Percentiles rank a stretch among this genome's conserved stretches.
phyloP scores from a whole-genome alignment of 37 sponge, comb jelly and placozoan species.

The Halichondria panicea region DNA sequence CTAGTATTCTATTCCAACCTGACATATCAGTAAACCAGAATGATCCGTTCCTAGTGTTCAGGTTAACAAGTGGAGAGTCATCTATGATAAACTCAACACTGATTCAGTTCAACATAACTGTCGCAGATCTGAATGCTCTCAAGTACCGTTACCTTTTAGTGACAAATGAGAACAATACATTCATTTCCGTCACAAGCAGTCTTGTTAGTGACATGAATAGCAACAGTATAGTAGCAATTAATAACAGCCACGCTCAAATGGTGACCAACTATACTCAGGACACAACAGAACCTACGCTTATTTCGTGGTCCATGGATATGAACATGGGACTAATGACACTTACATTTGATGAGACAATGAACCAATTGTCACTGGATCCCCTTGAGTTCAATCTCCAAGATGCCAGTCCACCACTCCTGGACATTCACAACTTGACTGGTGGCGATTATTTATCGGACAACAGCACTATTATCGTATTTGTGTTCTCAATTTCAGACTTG shows the following conservation, averaged over 20 bases:
- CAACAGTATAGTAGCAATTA: constrained; percentile 45
- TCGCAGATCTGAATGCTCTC: constrained; percentile 69
- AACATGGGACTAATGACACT: constrained; percentile 56
- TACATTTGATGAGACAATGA: constrained; percentile 83
- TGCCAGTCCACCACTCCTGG: constrained; percentile 13
- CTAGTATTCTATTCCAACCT: constrained; percentile 53
- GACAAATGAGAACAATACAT: constrained; percentile 64
- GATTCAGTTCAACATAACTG: constrained; percentile 50
- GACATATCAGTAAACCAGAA: neutral
- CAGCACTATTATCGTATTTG: constrained; percentile 40
- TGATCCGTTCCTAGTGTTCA: constrained; percentile 18
- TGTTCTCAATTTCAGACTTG: constrained; percentile 71
- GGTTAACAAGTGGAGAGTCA: constrained; percentile 60
- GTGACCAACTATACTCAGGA: constrained; percentile 75
- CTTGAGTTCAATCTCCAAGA: constrained; percentile 66
- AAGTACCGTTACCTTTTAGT: constrained; percentile 66
- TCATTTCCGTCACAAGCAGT: constrained; percentile 42
- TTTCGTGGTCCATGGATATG: constrained; percentile 82
- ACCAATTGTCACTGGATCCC: constrained; percentile 49
- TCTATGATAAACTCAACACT: constrained; percentile 47
- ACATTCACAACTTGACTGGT: constrained; percentile 33
- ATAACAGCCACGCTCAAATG: constrained; percentile 43
- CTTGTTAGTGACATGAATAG: constrained; percentile 73
- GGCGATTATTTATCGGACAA: constrained; percentile 25
- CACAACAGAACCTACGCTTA: constrained; percentile 65